These are phyloP conservation scores for Odocoileus virginianus DNA, from an alignment of 2,113 vertebrate species.

Conservation along the genomic window DNA sequence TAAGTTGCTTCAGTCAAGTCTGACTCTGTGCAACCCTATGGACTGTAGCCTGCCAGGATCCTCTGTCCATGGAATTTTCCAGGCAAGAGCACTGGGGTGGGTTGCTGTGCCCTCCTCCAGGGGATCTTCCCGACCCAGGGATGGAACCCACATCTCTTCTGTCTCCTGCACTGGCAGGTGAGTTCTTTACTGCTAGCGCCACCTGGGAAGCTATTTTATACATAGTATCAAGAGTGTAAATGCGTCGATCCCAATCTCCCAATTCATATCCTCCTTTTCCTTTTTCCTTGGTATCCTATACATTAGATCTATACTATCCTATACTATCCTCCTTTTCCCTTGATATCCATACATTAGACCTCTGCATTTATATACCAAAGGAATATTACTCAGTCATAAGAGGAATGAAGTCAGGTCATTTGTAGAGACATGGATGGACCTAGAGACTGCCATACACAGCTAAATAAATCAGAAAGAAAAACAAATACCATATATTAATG, in stretches of 20 bases:
- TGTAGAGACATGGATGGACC: neutral
- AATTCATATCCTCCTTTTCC: neutral
- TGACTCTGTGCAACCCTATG: neutral
- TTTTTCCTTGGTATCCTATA: neutral
- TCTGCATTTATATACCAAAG: neutral
- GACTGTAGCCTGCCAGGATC: neutral
- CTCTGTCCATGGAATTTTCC: neutral
- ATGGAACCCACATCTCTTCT: neutral
- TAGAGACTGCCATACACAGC: neutral
- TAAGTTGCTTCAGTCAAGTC: neutral
- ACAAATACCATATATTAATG: neutral
- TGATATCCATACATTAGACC: too few relatives aligned
- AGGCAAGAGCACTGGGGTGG: neutral
- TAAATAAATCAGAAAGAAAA: neutral
- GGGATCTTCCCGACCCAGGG: neutral
- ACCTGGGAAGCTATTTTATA: neutral
- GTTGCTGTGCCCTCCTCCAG: neutral
- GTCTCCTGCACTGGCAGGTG: neutral
- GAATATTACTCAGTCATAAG: neutral
- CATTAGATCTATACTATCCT: neutral
- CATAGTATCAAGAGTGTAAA: neutral
- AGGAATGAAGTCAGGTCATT: neutral
- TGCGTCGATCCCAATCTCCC: neutral
- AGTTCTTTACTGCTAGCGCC: rapidly evolving
- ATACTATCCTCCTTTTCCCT: too few relatives aligned